phyloP scores from a whole-genome alignment of 2,113 vertebrate genomes.

The Leptobrachium ailaonicum region DNA sequence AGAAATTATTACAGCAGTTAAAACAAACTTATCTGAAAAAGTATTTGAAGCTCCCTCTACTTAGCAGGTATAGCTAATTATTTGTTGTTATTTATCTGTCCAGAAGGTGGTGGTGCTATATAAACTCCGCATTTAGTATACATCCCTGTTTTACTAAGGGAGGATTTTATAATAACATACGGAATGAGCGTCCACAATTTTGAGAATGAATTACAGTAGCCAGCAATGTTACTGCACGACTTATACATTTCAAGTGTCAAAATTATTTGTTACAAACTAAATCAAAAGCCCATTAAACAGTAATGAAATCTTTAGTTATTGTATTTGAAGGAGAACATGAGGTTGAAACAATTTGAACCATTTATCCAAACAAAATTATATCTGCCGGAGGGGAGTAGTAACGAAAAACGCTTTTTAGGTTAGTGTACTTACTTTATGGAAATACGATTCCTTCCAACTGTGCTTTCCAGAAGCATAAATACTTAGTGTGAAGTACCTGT shows the following conservation, averaged over 20 bases:
- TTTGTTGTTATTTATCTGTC: background rate
- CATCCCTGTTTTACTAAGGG: background rate
- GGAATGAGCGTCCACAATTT: background rate
- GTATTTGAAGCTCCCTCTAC: no score
- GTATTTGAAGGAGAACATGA: conserved; percentile 44
- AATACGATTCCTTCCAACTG: no score
- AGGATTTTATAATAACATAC: conserved; percentile 13
- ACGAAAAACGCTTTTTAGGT: no score
- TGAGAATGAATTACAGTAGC: conserved; percentile 5
- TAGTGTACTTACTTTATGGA: no score
- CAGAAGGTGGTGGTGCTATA: conserved; percentile 37
- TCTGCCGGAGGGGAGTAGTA: no score
- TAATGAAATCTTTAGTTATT: conserved; percentile 37
- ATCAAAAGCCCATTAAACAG: conserved; percentile 41
- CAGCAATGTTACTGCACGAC: conserved; percentile 4
- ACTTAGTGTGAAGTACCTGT: no score
- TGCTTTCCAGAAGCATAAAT: no score
- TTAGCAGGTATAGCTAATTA: background rate
- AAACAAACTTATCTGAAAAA: no score
- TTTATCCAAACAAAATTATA: background rate
- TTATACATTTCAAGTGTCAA: background rate
- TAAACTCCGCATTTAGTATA: background rate
- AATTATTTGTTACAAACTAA: conserved; percentile 21
- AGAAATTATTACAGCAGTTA: no score
- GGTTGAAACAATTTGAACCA: conserved; percentile 29